Conservation (phyloP, 92 coral and sea anemone species). For the Heliopora coerulea region DNA sequence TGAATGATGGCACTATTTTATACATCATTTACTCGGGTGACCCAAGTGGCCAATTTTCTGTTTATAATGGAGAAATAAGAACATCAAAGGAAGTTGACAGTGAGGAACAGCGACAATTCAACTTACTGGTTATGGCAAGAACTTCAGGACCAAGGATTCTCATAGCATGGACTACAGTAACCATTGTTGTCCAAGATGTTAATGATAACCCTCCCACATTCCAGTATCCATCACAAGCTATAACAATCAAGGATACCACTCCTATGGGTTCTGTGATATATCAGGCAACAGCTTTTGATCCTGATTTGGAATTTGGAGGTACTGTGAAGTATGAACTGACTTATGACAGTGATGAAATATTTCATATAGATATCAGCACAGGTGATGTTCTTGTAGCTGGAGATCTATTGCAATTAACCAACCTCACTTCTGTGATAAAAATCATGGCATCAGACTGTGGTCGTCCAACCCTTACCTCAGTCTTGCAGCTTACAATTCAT, state of each 20-base stretch:
- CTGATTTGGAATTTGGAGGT: slow-evolving; percentile 80
- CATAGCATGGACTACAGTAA: slow-evolving; percentile 67
- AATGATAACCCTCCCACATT: slow-evolving; percentile 86
- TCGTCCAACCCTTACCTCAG: slow-evolving; percentile 73
- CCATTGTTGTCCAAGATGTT: slow-evolving; percentile 69
- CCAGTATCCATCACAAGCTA: slow-evolving; percentile 50
- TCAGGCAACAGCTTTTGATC: slow-evolving; percentile 64
- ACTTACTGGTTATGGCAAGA: slow-evolving; percentile 66
- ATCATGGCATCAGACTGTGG: slow-evolving; percentile 86
- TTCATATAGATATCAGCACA: slow-evolving; percentile 69
- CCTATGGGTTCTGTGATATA: slow-evolving; percentile 58
- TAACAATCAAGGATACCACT: slow-evolving; percentile 68
- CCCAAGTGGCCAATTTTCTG: slow-evolving; percentile 61
- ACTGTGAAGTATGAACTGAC: slow-evolving; percentile 71
- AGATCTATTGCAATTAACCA: slow-evolving; percentile 49
- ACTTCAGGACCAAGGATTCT: slow-evolving; percentile 62
- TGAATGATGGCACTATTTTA: slow-evolving; percentile 49
- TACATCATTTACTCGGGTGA: slow-evolving; percentile 85
- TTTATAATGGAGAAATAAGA: slow-evolving; percentile 88
- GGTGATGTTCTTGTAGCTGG: slow-evolving; percentile 71
- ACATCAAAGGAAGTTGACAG: slow-evolving; percentile 79
- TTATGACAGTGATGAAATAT: slow-evolving; percentile 58
- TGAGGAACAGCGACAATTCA: slow-evolving; percentile 61
- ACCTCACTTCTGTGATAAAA: slow-evolving; percentile 54
- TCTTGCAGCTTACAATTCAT: slow-evolving; percentile 56